These are phyloP conservation scores for Meteorus colon DNA, from an alignment of 2,888 invertebrate genomes.

Conservation along the genomic window DNA sequence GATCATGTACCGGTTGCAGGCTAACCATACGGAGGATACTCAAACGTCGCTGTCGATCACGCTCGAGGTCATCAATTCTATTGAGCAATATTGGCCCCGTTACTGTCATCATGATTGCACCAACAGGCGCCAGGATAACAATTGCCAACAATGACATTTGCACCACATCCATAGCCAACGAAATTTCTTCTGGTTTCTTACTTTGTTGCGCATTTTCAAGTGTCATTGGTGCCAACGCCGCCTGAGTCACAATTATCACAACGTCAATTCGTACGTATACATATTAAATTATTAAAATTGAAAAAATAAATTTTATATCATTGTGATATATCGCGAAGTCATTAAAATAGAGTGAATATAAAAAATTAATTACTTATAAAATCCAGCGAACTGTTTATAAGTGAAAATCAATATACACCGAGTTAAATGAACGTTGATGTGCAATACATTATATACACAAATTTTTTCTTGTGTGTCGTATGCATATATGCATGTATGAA, in stretches of 20 bases:
- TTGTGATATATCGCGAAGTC: not conserved
- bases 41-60: constrained; percentile 44
- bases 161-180: constrained; percentile 62
- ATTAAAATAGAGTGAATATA: not conserved
- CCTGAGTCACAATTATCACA: constrained; percentile 72
- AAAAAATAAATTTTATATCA: not conserved
- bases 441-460: not conserved
- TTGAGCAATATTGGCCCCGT: constrained; percentile 64
- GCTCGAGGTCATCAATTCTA: constrained; percentile 54
- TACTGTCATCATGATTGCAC: constrained; percentile 63
- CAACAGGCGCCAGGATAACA: constrained; percentile 64
- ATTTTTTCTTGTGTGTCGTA: constrained; percentile 18
- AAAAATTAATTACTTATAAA: not conserved
- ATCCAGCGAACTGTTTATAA: not conserved
- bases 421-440: not conserved
- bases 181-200: constrained; percentile 51
- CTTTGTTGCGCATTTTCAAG: constrained; percentile 64
- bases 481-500: not conserved
- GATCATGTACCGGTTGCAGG: constrained; percentile 47
- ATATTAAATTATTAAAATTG: no score
- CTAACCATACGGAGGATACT: constrained; percentile 48
- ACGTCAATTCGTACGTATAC: constrained; percentile 14
- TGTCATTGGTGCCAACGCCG: constrained; percentile 80
- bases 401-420: not conserved
- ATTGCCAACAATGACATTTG: constrained; percentile 64